Base-by-base conservation (phyloP, 2,113 vertebrate genomes). In the Sinocyclocheilus grahami region DNA sequence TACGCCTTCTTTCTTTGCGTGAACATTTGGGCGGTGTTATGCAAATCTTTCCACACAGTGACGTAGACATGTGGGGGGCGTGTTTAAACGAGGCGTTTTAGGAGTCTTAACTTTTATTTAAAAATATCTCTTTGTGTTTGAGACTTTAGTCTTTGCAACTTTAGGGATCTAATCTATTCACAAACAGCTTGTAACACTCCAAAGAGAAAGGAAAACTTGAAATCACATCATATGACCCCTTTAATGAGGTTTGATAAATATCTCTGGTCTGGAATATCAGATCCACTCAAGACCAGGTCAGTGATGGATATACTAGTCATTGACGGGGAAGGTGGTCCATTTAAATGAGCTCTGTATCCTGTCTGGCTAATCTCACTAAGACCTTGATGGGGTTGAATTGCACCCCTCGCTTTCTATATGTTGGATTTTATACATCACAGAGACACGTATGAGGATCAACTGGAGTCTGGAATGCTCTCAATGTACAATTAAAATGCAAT, bases 171-270 rank as follows among this genome's bases (percentile, higher is more conserved):
- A 1, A 27, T 27, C 27, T 27, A 27, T 27, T 27, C 27, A 27
- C 27, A 27, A 27, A 27, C 27, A 27, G 27, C 27, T 27, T 30
- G 2, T 33, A 33, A 33, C 30, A 3, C 30, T 33, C 30, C 30
- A 33, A 33, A 33, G 30, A 33, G 30, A 33, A 33, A 33, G 30
- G 2, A 33, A 33, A 33, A 33, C 2, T 33, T 3, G 30, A 33
- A 33, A 33, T 33, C 30, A 3, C 30, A 33, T 33, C 30, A 33
- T 33, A 33, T 33, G 30, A 33, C 30, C 30, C 30, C 30, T 14
- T 48, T 51, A 67, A 67, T 82, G 62, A 82, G 79, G 67, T 81
- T 81, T 77, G n/a, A 82, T 67, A 82, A 42, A 18, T n/a, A n/a
- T 46, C 14, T 78, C 62, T 67, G 37, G 39, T 48, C 39, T 67